Base-by-base conservation (phyloP, 2,797 vertebrate genomes). In the Chanos chanos region DNA sequence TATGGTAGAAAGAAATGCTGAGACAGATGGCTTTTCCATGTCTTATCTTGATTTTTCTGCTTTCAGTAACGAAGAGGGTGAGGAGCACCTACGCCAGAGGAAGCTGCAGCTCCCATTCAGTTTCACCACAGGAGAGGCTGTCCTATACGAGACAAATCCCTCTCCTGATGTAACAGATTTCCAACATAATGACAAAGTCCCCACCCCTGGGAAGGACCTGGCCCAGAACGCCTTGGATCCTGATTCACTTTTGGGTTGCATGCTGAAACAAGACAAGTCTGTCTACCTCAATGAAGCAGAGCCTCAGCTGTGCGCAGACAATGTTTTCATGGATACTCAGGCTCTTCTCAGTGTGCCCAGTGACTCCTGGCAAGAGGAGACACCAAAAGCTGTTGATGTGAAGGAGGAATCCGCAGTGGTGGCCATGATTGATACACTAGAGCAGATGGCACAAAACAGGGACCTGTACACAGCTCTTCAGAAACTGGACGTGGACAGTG, bases 11-110 rank as follows among this genome's bases (percentile, higher is more conserved):
- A n/a, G n/a, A n/a, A n/a, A n/a, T n/a, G n/a, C n/a, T n/a, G n/a
- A n/a, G n/a, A n/a, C n/a, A n/a, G n/a, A n/a, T n/a, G n/a, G n/a
- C n/a, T n/a, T n/a, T n/a, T n/a, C n/a, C n/a, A n/a, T n/a, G n/a
- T n/a, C n/a, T n/a, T 5, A 15, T 1, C 4, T 58, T 0, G 27
- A 40, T 39, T 22, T 41, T 7, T 65, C 43, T 39, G 74, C 72
- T 4, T 39, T 0, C 73, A 91, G 89, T 44, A 87, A 88, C 8
- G 84, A 87, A 54, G 89, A 91, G 54, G 88, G 89, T 0, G 85
- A 89, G 19, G 85, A 90, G 18, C 77, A 89, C 28, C 71, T 90
- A 3, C 82, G 61, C 18, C 81, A 85, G 9, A 72, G 88, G 3
- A 75, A 74, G 4, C 64, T 81, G 53, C 81, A 82, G 73, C 62